A percentile compares a stretch with the other conserved stretches of the same genome.
phyloP scores from a whole-genome alignment of 2,888 invertebrate species.

The Lepidocyrtoides sp. region DNA sequence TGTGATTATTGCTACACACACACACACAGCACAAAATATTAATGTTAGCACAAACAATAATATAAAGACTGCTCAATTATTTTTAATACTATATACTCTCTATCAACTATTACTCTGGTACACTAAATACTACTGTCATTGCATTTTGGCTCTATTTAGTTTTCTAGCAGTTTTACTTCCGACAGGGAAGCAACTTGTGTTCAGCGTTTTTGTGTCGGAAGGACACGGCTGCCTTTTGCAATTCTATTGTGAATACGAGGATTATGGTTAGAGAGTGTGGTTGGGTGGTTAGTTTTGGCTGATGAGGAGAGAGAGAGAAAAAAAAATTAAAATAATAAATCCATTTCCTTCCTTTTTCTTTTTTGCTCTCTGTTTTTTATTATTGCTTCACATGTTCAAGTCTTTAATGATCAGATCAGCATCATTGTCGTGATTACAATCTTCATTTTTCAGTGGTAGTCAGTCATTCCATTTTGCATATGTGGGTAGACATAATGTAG shows the following conservation, averaged over 20 bases:
- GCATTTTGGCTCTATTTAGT: constrained; percentile 62
- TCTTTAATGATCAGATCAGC: constrained; percentile 55
- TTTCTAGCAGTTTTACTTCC: constrained; percentile 73
- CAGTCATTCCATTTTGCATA: not conserved
- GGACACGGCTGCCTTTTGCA: constrained; percentile 60
- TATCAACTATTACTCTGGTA: not conserved
- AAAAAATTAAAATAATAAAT: constrained; percentile 70
- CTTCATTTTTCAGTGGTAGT: constrained; percentile 35
- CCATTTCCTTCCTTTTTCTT: constrained; percentile 76
- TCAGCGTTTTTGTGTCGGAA: constrained; percentile 65
- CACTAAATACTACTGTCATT: constrained; percentile 38
- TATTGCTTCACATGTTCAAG: constrained; percentile 23
- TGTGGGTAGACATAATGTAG: constrained; percentile 6
- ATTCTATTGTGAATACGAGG: not conserved
- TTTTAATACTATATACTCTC: no score
- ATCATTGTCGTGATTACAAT: constrained; percentile 26
- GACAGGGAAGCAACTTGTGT: constrained; percentile 79
- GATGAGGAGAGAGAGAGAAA: constrained; percentile 11
- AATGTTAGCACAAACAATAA: not conserved
- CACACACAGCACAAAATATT: constrained; percentile 55
- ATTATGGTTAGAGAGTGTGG: constrained; percentile 1
- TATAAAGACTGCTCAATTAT: not conserved
- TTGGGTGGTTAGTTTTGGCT: not conserved
- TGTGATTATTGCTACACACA: constrained; percentile 62
- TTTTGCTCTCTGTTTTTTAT: constrained; percentile 24